Evolutionary conservation across 2,113 vertebrate species (phyloP).

Genomic region (Mastomys natalensis): DNA sequence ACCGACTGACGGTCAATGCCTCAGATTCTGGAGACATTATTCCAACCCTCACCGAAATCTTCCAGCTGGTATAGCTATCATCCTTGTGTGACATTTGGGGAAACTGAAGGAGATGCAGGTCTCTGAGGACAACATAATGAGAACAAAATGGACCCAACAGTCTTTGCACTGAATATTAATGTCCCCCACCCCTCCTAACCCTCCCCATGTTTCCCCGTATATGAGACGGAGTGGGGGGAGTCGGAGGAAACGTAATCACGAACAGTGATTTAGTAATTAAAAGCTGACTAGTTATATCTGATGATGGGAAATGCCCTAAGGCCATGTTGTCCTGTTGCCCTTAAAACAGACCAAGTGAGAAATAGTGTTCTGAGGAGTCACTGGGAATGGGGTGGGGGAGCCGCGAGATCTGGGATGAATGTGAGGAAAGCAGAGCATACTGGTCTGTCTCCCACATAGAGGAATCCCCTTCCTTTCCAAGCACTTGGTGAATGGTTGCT

Average conservation of each 20-base stretch:
- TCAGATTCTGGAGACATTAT: not conserved
- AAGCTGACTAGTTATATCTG: not conserved
- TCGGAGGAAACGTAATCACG: fast-evolving
- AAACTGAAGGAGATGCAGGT: not conserved
- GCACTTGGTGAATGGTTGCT: not conserved
- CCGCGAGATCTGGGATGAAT: not conserved
- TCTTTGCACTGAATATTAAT: not conserved
- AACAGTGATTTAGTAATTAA: not conserved
- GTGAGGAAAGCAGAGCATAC: not conserved
- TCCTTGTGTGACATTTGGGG: not conserved
- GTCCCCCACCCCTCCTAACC: too few relatives aligned
- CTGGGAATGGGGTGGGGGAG: too few relatives aligned
- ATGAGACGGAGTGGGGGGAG: not conserved
- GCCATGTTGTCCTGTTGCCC: not conserved
- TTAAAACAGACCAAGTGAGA: not conserved
- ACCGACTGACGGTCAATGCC: not conserved
- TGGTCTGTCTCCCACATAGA: too few relatives aligned
- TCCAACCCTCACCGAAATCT: not conserved
- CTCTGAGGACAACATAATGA: not conserved
- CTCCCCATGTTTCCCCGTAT: not conserved
- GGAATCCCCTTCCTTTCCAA: not conserved
- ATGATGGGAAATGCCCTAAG: not conserved
- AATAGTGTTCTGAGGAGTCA: not conserved
- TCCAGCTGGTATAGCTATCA: not conserved
- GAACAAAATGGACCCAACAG: not conserved